These are phyloP conservation scores for Odontophorus gujanensis DNA, from an alignment of 2,113 vertebrate species.

Conservation along the genomic window DNA sequence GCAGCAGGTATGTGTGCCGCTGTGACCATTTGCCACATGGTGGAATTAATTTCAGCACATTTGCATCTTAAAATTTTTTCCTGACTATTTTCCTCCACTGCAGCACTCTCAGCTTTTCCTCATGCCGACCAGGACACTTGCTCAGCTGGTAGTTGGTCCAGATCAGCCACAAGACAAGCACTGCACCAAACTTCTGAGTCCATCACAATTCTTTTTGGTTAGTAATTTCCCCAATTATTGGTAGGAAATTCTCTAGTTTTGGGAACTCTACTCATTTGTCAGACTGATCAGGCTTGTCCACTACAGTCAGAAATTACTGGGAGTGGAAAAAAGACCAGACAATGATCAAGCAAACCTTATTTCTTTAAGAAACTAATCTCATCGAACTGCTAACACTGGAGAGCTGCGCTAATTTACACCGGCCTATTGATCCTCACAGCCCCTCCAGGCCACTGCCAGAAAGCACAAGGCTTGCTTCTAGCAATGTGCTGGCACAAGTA, in stretches of 20 bases:
- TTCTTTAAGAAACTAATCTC: background rate
- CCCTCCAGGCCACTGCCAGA: background rate
- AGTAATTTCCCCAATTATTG: background rate
- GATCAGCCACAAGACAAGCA: too few species aligned
- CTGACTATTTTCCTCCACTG: background rate
- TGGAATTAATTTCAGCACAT: background rate
- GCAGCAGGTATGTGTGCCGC: background rate
- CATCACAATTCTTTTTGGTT: background rate
- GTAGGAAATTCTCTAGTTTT: background rate
- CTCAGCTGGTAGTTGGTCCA: too few species aligned
- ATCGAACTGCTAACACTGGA: background rate
- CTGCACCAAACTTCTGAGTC: background rate
- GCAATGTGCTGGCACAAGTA: accelerated
- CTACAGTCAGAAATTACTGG: background rate
- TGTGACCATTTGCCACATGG: background rate
- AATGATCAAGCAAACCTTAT: background rate
- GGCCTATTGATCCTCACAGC: background rate
- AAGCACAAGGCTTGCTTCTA: background rate
- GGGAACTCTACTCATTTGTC: background rate
- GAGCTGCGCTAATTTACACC: background rate
- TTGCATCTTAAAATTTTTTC: background rate
- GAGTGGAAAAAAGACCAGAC: background rate
- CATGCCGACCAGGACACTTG: background rate
- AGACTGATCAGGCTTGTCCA: background rate
- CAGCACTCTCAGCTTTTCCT: background rate